Evolutionary conservation across 2,797 vertebrate genomes (phyloP), one percentile per base, ranked within the genome.

Genomic region (Eidolon dupreanum): DNA sequence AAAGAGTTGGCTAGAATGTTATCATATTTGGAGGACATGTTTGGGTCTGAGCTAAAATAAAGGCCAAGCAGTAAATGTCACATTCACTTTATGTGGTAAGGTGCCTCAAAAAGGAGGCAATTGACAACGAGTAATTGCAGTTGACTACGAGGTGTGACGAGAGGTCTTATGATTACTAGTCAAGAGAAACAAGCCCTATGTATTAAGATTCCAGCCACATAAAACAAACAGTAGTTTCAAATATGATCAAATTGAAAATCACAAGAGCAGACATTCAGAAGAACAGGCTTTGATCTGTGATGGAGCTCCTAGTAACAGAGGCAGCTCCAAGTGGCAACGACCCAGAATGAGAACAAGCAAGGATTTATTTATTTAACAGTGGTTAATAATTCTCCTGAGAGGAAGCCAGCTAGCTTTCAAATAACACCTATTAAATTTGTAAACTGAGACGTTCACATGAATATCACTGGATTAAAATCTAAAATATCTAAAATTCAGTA

Each of bases 241-340:
- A 88, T 71, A 78, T 26, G 20, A 92, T 55, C 85, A 90, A 86
- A 82, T 41, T 94, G 63, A 94, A 93, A 90, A 92, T 73, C 63
- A 70, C 33, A 77, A 88, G 36, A 90, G 41, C n/a, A 90, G 82
- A 89, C 43, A 59, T n/a, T 92, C 43, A 65, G 26, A 92, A 94
- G 36, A 88, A 77, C 55, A 88, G 28, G 38, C 36, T 95, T 86
- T 94, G 66, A 84, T 88, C 55, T 53, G 33, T 38, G 8, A 59
- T 31, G 13, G 46, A 61, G 33, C 33, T 26, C 36, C 53, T 36
- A 12, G 26, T 92, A 33, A 38, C 2, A 10, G 2, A 84, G 26
- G 28, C 61, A 77, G 26, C 70, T 71, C 66, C 4, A 9, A 94
- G 59, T 12, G 17, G 79, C 43, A 17, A 49, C 8, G 31, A 13